phyloP scores from a whole-genome alignment of 2,113 vertebrate species.

The Stomatorhinus ivindoensis region DNA sequence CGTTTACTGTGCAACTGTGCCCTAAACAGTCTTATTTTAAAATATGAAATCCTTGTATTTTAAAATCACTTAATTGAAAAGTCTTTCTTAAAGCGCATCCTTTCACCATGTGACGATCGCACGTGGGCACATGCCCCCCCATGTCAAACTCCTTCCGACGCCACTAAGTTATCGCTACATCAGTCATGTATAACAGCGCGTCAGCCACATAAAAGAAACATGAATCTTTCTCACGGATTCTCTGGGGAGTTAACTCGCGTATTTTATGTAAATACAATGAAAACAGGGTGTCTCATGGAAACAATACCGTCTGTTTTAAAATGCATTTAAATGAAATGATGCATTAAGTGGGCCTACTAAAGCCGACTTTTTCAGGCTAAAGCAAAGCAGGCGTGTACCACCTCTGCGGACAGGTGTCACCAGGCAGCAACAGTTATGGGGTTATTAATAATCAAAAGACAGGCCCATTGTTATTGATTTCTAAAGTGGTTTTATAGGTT shows the following conservation, averaged over 20 bases:
- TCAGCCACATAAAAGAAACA: not conserved
- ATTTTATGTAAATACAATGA: not conserved
- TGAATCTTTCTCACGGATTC: not conserved
- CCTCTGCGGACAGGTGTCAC: not conserved
- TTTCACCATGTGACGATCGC: not conserved
- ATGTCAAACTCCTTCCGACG: not conserved
- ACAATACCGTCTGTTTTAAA: not conserved
- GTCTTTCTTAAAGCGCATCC: not conserved
- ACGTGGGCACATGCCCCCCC: not conserved
- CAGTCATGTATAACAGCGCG: not conserved
- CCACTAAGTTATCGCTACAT: not conserved
- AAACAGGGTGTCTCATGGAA: not conserved
- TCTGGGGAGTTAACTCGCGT: not conserved
- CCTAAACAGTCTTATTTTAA: not conserved
- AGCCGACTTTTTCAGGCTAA: not conserved
- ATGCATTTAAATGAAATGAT: not conserved
- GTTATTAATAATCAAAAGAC: not conserved
- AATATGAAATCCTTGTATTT: not conserved
- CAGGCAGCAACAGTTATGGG: not conserved
- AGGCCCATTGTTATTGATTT: not conserved
- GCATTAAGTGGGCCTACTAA: not conserved
- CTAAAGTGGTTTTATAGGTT: not conserved
- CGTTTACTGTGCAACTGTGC: not conserved
- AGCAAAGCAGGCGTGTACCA: not conserved
- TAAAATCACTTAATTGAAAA: not conserved